These are phyloP conservation scores for Vidua macroura DNA, from an alignment of 2,113 vertebrate species.

Conservation along the genomic window DNA sequence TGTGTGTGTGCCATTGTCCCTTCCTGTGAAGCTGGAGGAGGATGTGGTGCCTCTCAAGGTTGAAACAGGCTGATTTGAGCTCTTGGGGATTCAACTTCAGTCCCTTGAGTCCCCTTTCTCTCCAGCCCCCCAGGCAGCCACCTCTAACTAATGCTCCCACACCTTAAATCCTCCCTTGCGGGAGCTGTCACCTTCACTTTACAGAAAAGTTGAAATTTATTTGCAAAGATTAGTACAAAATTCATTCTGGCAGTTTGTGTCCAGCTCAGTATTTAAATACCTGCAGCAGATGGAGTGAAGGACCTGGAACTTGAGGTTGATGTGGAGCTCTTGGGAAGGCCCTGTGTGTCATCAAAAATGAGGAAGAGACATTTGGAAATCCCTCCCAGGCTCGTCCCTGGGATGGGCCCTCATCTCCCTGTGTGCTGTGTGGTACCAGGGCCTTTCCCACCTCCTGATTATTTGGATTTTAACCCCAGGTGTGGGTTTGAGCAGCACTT, in stretches of 20 bases:
- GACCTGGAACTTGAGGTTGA: fast-evolving
- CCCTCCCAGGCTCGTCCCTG: fast-evolving
- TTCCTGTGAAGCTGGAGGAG: neutral
- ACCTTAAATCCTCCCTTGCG: neutral
- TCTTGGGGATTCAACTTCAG: neutral
- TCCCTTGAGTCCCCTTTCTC: neutral
- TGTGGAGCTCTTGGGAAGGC: neutral
- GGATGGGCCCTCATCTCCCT: fast-evolving
- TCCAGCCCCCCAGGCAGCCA: neutral
- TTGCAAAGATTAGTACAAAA: too few relatives aligned
- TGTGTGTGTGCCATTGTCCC: fast-evolving
- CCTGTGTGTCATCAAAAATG: fast-evolving
- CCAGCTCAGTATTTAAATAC: neutral
- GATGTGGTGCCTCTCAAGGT: neutral
- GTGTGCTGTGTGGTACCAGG: fast-evolving
- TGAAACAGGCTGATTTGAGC: neutral
- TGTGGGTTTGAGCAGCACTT: neutral
- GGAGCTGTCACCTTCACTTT: neutral
- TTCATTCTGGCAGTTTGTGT: neutral
- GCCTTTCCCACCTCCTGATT: neutral
- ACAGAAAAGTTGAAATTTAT: neutral
- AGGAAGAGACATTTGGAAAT: neutral
- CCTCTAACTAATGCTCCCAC: neutral
- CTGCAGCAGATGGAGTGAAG: neutral
- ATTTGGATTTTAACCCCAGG: neutral